Conservation (phyloP, 2,113 vertebrate species). For the Sinocyclocheilus maitianheensis region DNA sequence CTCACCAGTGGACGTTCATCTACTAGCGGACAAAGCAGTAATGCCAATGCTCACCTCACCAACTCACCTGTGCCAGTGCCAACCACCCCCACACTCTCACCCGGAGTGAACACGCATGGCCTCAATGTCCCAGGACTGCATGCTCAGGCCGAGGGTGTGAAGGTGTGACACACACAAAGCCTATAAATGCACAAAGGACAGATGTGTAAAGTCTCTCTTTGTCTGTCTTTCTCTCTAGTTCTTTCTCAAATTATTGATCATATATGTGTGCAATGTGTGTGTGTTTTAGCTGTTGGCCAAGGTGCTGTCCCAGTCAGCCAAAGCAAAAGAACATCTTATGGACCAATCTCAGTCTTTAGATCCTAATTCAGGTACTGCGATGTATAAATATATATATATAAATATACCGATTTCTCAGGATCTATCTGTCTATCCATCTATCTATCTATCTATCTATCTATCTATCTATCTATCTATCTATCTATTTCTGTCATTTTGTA, state of each 20-base stretch:
- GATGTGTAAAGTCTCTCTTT: neutral
- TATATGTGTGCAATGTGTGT: slow-evolving; percentile 44
- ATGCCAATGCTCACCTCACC: slow-evolving; percentile 70
- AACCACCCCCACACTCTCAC: slow-evolving; percentile 63
- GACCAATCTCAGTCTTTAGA: slow-evolving; percentile 88
- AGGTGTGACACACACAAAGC: slow-evolving; percentile 74
- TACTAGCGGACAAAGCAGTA: slow-evolving; percentile 79
- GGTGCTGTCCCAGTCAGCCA: slow-evolving; percentile 92
- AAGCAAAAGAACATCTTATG: slow-evolving; percentile 85
- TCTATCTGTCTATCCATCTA: no score
- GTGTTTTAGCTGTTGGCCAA: slow-evolving; percentile 87
- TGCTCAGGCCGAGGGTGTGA: slow-evolving; percentile 89
- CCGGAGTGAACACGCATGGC: slow-evolving; percentile 74
- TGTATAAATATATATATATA: no score
- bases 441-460: no score
- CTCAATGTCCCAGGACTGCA: slow-evolving; percentile 85
- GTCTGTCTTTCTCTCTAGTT: slow-evolving; percentile 29
- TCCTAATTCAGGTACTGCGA: slow-evolving; percentile 73
- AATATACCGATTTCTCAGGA: no score
- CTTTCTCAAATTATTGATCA: slow-evolving; percentile 1
- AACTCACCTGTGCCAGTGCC: slow-evolving; percentile 65
- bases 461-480: no score
- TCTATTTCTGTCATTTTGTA: no score
- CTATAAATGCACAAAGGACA: neutral
- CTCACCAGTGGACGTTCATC: slow-evolving; percentile 81